Evolutionary conservation across 2,797 vertebrate genomes (phyloP).

Genomic region (Nyctibius grandis): DNA sequence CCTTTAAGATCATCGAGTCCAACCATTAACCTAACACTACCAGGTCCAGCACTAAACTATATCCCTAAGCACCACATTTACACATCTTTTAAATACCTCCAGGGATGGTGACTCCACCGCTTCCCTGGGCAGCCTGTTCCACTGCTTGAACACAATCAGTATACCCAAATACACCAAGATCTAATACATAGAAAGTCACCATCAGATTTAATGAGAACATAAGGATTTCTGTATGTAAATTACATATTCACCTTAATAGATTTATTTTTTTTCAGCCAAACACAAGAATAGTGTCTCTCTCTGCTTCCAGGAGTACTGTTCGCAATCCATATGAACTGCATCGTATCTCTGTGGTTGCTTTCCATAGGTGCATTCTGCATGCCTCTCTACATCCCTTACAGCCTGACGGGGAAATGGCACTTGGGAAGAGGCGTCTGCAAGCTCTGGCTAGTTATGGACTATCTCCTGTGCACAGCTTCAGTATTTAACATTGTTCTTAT

Average conservation of each 20-base stretch:
- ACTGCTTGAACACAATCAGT: too few species aligned
- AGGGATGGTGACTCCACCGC: too few species aligned
- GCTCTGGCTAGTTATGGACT: slow-evolving; percentile 86
- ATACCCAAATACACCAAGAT: not conserved
- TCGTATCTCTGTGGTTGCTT: not conserved
- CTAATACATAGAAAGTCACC: not conserved
- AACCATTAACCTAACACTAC: too few species aligned
- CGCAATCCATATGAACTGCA: accelerated
- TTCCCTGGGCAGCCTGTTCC: too few species aligned
- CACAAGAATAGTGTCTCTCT: not conserved
- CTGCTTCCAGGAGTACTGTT: not conserved
- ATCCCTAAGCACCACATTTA: too few species aligned
- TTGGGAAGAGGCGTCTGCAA: slow-evolving; percentile 79
- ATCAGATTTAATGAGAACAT: not conserved
- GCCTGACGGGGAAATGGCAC: slow-evolving; percentile 76
- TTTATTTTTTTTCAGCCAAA: not conserved
- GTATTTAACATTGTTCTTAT: slow-evolving; percentile 91
- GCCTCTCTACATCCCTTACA: slow-evolving; percentile 86
- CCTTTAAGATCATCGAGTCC: too few species aligned
- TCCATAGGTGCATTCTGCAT: slow-evolving; percentile 83
- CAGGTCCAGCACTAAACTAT: too few species aligned
- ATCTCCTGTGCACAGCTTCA: slow-evolving; percentile 87
- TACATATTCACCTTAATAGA: too few species aligned
- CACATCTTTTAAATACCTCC: too few species aligned
- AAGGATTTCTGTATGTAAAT: not conserved